Conservation (phyloP, 2,797 vertebrate species). For the Sebastiscus tertius region DNA sequence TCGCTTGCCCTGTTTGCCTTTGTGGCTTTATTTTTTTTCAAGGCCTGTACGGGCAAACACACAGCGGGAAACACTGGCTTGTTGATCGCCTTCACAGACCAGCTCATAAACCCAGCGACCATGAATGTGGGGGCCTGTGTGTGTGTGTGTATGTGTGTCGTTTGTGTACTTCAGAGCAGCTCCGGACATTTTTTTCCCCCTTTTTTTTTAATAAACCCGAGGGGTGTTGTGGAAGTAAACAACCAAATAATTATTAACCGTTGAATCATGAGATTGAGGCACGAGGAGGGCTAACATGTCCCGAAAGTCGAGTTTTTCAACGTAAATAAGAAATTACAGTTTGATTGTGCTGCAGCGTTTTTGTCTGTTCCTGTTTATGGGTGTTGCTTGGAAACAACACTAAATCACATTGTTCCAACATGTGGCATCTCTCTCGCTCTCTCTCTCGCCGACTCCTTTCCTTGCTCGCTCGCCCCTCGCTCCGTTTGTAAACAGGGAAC, state of each 20-base stretch:
- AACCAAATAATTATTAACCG: conserved; percentile 57
- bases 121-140: conserved; percentile 68
- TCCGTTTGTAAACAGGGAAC: conserved; percentile 64
- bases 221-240: conserved; percentile 59
- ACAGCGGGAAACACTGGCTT: conserved; percentile 67
- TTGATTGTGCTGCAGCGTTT: conserved; percentile 59
- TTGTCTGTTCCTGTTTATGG: conserved; percentile 72
- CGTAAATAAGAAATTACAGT: conserved; percentile 56
- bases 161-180: conserved; percentile 48
- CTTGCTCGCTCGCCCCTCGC: conserved; percentile 32
- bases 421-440: conserved; percentile 56
- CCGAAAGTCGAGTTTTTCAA: conserved; percentile 18
- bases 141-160: conserved; percentile 47
- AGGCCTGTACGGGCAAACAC: conserved; percentile 59
- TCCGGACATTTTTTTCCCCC: neutral
- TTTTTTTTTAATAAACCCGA: conserved; percentile 35
- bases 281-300: conserved; percentile 12
- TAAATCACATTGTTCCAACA: conserved; percentile 74
- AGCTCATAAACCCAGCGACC: conserved; percentile 63
- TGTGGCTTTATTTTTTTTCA: conserved; percentile 61
- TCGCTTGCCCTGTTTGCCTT: conserved; percentile 69
- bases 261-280: conserved; percentile 30
- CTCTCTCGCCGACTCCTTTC: neutral
- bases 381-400: conserved; percentile 73
- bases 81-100: conserved; percentile 73